A percentile compares a stretch with the other conserved stretches of the same genome.
Conservation (phyloP, 2,113 vertebrate species). For the Symphodus melops region DNA sequence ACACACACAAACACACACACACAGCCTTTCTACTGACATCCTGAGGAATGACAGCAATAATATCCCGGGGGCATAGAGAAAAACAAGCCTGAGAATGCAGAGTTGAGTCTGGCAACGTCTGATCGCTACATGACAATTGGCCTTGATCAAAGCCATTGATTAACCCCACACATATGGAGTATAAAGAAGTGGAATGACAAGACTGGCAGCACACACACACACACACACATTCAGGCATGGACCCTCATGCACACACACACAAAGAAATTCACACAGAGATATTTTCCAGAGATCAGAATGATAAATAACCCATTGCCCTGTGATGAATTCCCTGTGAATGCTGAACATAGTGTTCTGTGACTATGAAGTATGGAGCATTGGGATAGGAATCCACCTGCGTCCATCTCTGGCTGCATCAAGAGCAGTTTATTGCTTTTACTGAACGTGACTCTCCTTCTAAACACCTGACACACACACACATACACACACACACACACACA, state of each 20-base stretch:
- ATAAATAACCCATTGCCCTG: conserved; percentile 65
- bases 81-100: conserved; percentile 4
- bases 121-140: conserved; percentile 6
- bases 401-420: conserved; percentile 53
- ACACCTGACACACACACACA: conserved; percentile 29
- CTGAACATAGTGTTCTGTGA: conserved; percentile 54
- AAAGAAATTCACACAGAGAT: not conserved
- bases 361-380: conserved; percentile 67
- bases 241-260: not conserved
- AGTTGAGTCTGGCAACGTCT: conserved; percentile 1
- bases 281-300: conserved; percentile 52
- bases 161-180: conserved; percentile 6
- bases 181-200: not conserved
- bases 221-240: not conserved
- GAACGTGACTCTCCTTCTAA: conserved; percentile 63
- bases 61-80: not conserved
- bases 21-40: not conserved
- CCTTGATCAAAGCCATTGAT: conserved; percentile 34
- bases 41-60: conserved; percentile 3
- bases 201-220: conserved; percentile 21
- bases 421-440: conserved; percentile 69
- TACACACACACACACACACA: not conserved
- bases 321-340: conserved; percentile 65
- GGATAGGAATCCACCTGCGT: conserved; percentile 48
- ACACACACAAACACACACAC: too few species aligned